Percentiles rank a stretch among this genome's conserved stretches.
Evolutionary conservation across 2,888 invertebrate species (phyloP).

Genomic region (Drosophila falleni): DNA sequence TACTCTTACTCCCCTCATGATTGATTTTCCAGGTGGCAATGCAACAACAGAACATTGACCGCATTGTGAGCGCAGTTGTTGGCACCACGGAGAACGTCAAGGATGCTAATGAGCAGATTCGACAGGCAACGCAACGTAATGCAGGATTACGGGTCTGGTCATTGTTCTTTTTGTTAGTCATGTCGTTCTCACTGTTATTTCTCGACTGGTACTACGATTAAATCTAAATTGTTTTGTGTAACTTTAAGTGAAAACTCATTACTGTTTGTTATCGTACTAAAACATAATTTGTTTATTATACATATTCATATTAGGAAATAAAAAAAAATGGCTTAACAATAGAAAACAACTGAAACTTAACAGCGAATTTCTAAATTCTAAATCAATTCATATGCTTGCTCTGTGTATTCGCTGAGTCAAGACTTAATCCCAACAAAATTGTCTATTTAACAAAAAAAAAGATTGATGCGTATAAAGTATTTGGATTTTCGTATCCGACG

Average conservation of each 20-base stretch:
- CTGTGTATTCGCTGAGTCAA: background rate
- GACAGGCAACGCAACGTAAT: slow-evolving; percentile 98
- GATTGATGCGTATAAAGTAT: slow-evolving; percentile 10
- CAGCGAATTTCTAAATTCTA: background rate
- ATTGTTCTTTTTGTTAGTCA: slow-evolving; percentile 96
- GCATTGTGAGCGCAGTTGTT: slow-evolving; percentile 94
- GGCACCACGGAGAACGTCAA: slow-evolving; percentile 97
- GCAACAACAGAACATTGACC: slow-evolving; percentile 97
- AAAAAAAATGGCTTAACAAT: slow-evolving; percentile 25
- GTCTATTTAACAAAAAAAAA: slow-evolving; percentile 4
- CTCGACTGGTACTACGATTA: slow-evolving; percentile 99
- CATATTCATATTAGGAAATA: slow-evolving; percentile 16
- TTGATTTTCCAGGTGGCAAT: slow-evolving; percentile 89
- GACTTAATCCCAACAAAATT: background rate
- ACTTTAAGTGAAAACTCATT: slow-evolving; percentile 34
- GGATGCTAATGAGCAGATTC: slow-evolving; percentile 98
- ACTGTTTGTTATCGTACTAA: slow-evolving; percentile 54
- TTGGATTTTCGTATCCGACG: background rate
- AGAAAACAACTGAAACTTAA: slow-evolving; percentile 2
- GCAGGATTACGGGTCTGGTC: slow-evolving; percentile 98
- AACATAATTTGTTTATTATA: slow-evolving; percentile 62
- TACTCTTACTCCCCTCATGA: background rate
- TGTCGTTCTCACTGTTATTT: slow-evolving; percentile 98
- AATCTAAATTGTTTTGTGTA: slow-evolving; percentile 84
- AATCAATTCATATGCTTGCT: slow-evolving; percentile 22